Conservation (phyloP, 2,888 invertebrate species). For the Hypercompe scribonia region DNA sequence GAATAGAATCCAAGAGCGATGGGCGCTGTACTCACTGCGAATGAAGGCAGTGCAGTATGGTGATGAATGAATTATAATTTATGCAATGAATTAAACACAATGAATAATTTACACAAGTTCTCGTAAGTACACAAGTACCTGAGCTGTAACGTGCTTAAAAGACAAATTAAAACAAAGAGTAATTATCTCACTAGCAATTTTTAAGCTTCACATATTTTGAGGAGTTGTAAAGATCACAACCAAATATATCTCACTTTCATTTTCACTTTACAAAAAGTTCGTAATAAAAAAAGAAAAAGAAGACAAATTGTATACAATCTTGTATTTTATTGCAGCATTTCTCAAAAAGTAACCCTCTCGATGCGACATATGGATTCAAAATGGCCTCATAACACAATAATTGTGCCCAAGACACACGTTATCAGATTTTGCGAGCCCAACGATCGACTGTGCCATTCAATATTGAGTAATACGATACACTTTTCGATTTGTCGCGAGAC, state of each 20-base stretch:
- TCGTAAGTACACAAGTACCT: too few species aligned
- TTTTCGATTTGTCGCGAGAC: constrained; percentile 44
- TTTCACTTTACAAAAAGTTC: background rate
- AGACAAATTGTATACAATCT: constrained; percentile 11
- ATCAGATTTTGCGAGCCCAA: constrained; percentile 44
- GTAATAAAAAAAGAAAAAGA: constrained; percentile 1
- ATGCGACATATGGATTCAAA: constrained; percentile 32
- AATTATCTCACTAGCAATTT: background rate
- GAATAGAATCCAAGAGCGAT: too few species aligned
- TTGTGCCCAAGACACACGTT: constrained; percentile 46
- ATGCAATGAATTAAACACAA: too few species aligned
- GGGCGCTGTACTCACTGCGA: too few species aligned
- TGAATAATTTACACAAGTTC: too few species aligned
- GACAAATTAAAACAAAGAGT: too few species aligned
- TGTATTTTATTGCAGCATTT: constrained; percentile 18
- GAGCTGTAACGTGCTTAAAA: too few species aligned
- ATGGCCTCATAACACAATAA: constrained; percentile 48
- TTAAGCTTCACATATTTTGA: background rate
- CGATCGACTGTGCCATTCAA: constrained; percentile 38
- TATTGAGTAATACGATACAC: constrained; percentile 46
- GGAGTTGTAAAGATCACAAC: background rate
- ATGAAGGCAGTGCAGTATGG: too few species aligned
- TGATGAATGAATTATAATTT: too few species aligned
- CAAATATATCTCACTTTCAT: background rate
- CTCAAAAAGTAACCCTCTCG: constrained; percentile 34